phyloP scores from a whole-genome alignment of 53 echinoderm and acorn worm species.

The Actinopyga echinites region DNA sequence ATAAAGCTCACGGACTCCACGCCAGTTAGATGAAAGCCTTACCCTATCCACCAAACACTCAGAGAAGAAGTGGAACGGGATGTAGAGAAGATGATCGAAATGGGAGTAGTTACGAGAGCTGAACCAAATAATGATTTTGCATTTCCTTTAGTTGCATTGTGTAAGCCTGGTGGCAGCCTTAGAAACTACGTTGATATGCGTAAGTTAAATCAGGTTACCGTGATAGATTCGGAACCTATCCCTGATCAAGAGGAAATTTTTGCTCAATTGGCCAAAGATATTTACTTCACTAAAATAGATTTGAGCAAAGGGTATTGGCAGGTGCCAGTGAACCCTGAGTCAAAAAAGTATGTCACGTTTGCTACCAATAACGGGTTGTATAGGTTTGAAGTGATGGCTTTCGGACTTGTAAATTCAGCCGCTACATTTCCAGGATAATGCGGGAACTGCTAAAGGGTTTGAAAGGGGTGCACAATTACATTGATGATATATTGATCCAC shows the following conservation, averaged over 20 bases:
- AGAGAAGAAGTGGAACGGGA: conserved; percentile 44
- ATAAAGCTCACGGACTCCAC: conserved; percentile 39
- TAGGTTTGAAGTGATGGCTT: no score
- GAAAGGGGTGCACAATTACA: no score
- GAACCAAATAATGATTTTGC: conserved; percentile 47
- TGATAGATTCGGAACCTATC: conserved; percentile 49
- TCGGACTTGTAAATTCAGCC: no score
- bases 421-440: no score
- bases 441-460: no score
- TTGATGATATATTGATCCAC: no score
- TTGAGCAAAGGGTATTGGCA: no score
- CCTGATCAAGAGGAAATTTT: conserved; percentile 59
- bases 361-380: no score
- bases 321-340: not conserved
- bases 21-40: conserved; percentile 52
- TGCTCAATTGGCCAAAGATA: conserved; percentile 47
- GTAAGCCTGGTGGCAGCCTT: conserved; percentile 39
- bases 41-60: conserved; percentile 38
- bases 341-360: no score
- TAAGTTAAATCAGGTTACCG: conserved; percentile 35
- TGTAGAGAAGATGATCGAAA: conserved; percentile 42
- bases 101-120: conserved; percentile 48
- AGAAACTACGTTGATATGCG: conserved; percentile 54
- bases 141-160: conserved; percentile 33
- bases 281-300: conserved; percentile 57